Base-by-base conservation (phyloP, 1,140 invertebrate species). In the Zelostemma sp. region DNA sequence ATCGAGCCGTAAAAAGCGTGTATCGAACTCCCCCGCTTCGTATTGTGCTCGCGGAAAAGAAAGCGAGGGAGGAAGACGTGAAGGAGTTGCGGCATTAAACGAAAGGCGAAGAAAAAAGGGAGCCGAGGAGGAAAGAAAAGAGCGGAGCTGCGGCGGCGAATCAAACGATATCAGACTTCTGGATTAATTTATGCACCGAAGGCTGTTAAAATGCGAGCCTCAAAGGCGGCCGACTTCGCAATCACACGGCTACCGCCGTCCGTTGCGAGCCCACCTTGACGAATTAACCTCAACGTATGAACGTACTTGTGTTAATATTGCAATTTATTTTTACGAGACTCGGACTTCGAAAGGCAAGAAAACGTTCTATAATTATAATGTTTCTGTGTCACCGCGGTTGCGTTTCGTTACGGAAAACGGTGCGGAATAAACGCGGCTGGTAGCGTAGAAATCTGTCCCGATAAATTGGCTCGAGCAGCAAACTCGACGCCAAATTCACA, bases 131-230 rank as follows among this genome's bases (percentile, higher is more conserved):
- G 40, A 25, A 58, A 63, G 68, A 63, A 61, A 65, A 54, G 47
- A 62, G 56, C 51, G 60, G 18, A 28, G 72, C 70, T 59, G 69
- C 78, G 78, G 79, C 79, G 80, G 82, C 79, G 77, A 84, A 85
- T 85, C 82, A 84, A 85, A 84, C 83, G 78, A 84, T 84, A 84
- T 84, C 77, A 70, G 78, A 72, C 78, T 80, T 80, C 79, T 83
- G 78, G 76, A 84, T 84, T 86, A 85, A 85, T 85, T 84, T 84
- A 84, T 84, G 79, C 80, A 81, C 80, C 78, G 73, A 72, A 79
- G 81, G 80, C 79, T 80, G 81, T 85, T 86, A 81, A 84, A 86
- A 83, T 75, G 78, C 76, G 80, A 82, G 79, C 83, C 80, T 84
- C 82, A 84, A 84, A 85, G 82, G 77, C 72, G 60, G 72, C 81